These are phyloP conservation scores for Coronaproctus castanopsis DNA, from an alignment of 2,888 invertebrate genomes.

Conservation along the genomic window DNA sequence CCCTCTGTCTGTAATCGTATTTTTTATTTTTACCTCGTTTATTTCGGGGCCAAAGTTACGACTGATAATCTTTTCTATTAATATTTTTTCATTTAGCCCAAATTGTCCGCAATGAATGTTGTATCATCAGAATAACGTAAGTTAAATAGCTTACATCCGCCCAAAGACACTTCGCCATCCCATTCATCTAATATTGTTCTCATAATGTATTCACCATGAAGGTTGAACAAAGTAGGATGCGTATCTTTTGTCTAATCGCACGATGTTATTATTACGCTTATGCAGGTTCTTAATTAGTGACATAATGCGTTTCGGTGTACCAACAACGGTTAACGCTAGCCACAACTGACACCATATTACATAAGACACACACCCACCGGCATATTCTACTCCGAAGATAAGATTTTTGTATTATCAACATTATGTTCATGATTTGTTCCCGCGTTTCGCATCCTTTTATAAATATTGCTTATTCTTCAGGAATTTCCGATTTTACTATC, in stretches of 20 bases:
- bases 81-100: neutral
- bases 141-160: neutral
- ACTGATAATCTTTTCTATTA: neutral
- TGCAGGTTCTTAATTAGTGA: too few species aligned
- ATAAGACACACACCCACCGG: neutral
- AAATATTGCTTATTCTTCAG: neutral
- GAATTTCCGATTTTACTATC: neutral
- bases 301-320: too few species aligned
- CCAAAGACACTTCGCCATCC: neutral
- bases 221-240: neutral
- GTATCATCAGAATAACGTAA: neutral
- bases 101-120: neutral
- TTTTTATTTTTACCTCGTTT: neutral
- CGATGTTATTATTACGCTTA: too few species aligned
- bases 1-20: neutral
- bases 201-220: neutral
- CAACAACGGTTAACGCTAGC: too few species aligned
- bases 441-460: neutral
- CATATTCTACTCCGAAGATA: neutral
- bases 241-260: too few species aligned
- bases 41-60: neutral
- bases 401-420: neutral
- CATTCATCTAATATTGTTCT: neutral
- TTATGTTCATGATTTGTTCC: neutral
- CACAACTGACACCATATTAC: too few species aligned